Base-by-base conservation (phyloP, 2,797 vertebrate genomes). In the Lemur catta region DNA sequence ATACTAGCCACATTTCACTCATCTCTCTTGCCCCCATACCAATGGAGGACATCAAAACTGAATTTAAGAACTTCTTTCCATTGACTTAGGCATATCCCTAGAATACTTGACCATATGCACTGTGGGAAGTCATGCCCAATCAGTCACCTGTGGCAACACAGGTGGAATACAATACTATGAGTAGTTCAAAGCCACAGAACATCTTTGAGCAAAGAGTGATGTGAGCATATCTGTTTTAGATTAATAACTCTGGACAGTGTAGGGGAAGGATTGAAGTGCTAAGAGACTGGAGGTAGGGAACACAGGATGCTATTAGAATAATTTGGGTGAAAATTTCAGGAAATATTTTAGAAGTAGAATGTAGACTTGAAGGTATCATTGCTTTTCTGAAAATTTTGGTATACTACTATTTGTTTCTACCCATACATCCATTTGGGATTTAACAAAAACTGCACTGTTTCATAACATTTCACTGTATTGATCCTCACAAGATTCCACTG, bases 311-410 rank as follows among this genome's bases (percentile, higher is more conserved):
- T 81, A 0, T 33, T 61, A 10, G 63, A n/a, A 13, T 67, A 82
- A 61, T 59, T 35, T 15, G 17, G n/a, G 9, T 80, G 35, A 48
- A 28, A 89, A 76, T 81, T 84, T 93, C 41, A 89, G 63, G 18
- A 63, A 10, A 81, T 0, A 1, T 84, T 90, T 90, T 95, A n/a
- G 4, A 86, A 86, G 8, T n/a, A 86, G 48, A 48, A 82, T 65
- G 20, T 55, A 78, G 48, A 57, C 26, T 67, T 30, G 7, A 92
- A 78, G 24, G 20, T 89, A 75, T 26, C 65, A 35, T 43, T 75
- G 57, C 26, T 63, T 69, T 86, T 52, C 65, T 74, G n/a, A 89
- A 88, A 93, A 48, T 86, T 93, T 94, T 63, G 55, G 14, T 78
- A 38, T 15, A 57, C 33, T 82, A 38, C 15, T 28, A 79, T 57